These are phyloP conservation scores for Rhagoletis pomonella DNA, from an alignment of 1,140 invertebrate genomes.

Conservation along the genomic window DNA sequence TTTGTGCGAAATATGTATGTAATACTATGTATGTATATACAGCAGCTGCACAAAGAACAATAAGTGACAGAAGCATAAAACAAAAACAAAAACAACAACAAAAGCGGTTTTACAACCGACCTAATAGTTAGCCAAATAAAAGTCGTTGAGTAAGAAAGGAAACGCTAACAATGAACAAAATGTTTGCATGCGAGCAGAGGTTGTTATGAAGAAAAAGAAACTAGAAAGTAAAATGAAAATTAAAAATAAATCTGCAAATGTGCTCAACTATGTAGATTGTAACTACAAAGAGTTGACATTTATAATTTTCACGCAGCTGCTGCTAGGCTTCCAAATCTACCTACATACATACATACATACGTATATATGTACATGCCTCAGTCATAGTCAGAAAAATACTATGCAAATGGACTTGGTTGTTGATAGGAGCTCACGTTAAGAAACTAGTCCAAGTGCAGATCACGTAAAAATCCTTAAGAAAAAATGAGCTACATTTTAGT, in stretches of 20 bases:
- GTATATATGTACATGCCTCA: not conserved
- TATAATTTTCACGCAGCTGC: not conserved
- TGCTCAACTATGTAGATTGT: not conserved
- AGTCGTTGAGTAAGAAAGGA: not conserved
- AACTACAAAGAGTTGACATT: not conserved
- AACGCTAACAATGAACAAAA: no score
- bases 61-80: not conserved
- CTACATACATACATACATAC: not conserved
- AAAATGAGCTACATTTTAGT: not conserved
- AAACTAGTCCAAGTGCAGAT: constrained; percentile 16
- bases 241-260: not conserved
- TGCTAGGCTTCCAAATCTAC: not conserved
- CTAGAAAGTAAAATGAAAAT: not conserved
- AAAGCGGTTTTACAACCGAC: not conserved
- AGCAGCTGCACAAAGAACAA: not conserved
- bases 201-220: not conserved
- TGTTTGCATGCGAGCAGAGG: no score
- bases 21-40: not conserved
- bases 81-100: not conserved
- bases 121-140: not conserved
- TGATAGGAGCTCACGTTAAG: not conserved
- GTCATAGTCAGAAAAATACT: not conserved
- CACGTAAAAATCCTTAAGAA: not conserved
- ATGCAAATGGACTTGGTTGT: not conserved
- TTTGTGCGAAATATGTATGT: not conserved